Evolutionary conservation across 2,888 invertebrate genomes (phyloP).

Genomic region (Homarus gammarus): DNA sequence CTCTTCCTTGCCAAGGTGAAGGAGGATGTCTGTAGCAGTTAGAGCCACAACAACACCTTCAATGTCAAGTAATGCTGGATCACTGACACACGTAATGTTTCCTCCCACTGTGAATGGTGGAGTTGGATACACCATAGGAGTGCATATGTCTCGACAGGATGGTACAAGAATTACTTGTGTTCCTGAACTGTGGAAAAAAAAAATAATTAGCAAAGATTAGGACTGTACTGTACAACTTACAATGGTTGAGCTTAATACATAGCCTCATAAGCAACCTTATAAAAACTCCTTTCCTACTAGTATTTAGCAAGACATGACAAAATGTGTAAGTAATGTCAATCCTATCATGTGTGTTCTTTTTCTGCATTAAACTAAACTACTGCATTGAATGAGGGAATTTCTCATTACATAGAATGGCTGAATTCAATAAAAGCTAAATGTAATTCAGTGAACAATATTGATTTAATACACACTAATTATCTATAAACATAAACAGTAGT

Average conservation of each 20-base stretch:
- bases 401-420: no score
- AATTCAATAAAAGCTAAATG: no score
- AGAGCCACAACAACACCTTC: conserved; percentile 88
- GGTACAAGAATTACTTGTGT: conserved; percentile 88
- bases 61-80: conserved; percentile 67
- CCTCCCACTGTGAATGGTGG: conserved; percentile 83
- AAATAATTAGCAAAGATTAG: background rate
- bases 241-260: no score
- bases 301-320: background rate
- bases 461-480: no score
- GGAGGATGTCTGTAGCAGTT: conserved; percentile 90
- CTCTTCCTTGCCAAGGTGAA: conserved; percentile 90
- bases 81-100: conserved; percentile 52
- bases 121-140: conserved; percentile 90
- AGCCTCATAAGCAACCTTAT: background rate
- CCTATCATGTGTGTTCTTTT: no score
- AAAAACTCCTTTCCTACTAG: background rate
- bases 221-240: no score
- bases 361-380: no score
- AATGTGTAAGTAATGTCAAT: no score
- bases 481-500: no score
- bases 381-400: no score
- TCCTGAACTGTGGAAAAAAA: conserved; percentile 80
- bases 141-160: conserved; percentile 88
- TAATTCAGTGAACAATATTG: no score